Evolutionary conservation across 1,140 invertebrate species (phyloP).

Genomic region (Drosophila asahinai): DNA sequence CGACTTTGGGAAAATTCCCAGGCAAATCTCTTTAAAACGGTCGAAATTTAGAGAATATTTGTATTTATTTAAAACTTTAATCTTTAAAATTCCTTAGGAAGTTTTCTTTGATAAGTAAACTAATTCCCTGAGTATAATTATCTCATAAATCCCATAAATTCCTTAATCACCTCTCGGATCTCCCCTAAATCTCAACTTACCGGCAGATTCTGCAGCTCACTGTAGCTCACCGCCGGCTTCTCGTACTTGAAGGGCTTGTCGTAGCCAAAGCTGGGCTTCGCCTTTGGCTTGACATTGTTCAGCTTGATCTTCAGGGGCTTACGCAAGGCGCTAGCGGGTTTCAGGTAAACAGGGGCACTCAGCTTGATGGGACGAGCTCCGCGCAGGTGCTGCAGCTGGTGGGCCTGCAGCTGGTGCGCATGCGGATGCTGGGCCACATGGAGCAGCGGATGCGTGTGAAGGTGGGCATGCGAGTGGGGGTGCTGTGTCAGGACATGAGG

Average conservation of each 20-base stretch:
- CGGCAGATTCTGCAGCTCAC: conserved; percentile 73
- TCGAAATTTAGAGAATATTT: no score
- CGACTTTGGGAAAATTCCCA: no score
- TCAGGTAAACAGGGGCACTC: conserved; percentile 66
- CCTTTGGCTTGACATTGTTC: conserved; percentile 63
- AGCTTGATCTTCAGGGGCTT: conserved; percentile 80
- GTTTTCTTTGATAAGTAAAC: background rate
- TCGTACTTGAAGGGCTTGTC: conserved; percentile 81
- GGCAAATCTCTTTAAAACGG: background rate
- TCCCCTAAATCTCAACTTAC: conserved; percentile 49
- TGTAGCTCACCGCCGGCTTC: conserved; percentile 63
- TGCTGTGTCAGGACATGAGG: conserved; percentile 50
- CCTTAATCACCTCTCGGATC: background rate
- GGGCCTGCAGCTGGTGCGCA: conserved; percentile 40
- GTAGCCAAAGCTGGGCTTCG: conserved; percentile 72
- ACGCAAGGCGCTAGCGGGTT: conserved; percentile 44
- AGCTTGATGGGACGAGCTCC: conserved; percentile 64
- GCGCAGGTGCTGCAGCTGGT: conserved; percentile 39
- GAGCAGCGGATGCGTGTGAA: conserved; percentile 52
- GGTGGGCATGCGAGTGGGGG: conserved; percentile 38
- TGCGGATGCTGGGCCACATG: conserved; percentile 48
- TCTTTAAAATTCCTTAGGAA: background rate
- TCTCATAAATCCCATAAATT: no score
- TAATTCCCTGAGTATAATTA: background rate
- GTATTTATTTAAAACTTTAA: background rate